Base-by-base conservation (phyloP, 2,888 invertebrate species). In the Kryphioiulus occultus region DNA sequence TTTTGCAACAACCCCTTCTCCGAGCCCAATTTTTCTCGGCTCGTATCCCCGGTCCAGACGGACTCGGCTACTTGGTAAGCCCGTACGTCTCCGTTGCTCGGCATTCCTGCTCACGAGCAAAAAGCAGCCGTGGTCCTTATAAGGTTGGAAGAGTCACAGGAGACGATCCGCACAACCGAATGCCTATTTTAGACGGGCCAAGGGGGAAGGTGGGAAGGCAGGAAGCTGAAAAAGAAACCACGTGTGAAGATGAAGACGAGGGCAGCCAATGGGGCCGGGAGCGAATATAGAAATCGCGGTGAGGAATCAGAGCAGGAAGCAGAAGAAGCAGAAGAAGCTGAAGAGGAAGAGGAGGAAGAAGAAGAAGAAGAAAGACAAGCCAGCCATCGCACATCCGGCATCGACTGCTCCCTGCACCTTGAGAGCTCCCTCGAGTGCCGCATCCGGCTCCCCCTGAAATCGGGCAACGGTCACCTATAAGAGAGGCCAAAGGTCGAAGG, bases 391-490 rank as follows among this genome's bases (percentile, higher is more conserved):
- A n/a, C 84, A 42, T 39, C 35, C 17, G 84, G 84, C 84, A 84
- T n/a, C 84, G 35, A 84, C 9, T n/a, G 84, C 84, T 84, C 84
- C 35, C 42, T 84, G 22, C 35, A n/a, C 17, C n/a, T 35, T 84
- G 42, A 84, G 84, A 84, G 84, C 84, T 32, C 32, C 84, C 42
- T 84, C 42, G 42, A 84, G 10, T 35, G 35, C 42, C 42, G 32
- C 83, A 68, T 7, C 26, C 12, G 26, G 26, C 26, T n/a, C 22
- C 68, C 22, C 59, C 59, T 53, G 17, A 19, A 59, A 59, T 7
- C 22, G n/a, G 10, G 5, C n/a, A 59, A 59, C 59, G n/a, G 0
- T 22, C n/a, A n/a, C n/a, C 22, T 22, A 22, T 0, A 7, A 22
- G 26, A 22, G 44, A 47, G 47, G 17, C 17, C 1, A 47, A 68